Base-by-base conservation (phyloP, 1,140 invertebrate genomes). In the Sinonovacula constricta region DNA sequence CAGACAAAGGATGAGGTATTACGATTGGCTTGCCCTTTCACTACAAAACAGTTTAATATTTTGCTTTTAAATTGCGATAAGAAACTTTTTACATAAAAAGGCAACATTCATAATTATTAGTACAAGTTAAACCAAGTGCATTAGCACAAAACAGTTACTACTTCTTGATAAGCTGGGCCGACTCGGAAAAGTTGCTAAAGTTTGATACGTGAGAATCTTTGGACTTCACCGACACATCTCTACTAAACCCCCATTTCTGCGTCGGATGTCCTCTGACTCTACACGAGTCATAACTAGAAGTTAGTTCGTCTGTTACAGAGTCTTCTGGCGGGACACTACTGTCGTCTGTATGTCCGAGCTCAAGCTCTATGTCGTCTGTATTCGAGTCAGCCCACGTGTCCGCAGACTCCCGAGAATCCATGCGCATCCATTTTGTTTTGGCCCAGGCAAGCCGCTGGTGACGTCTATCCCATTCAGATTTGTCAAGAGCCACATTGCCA, bases 381-480 rank as follows among this genome's bases (percentile, higher is more conserved):
- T 53, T 49, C 2, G 34, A 49, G 34, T 2, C 3, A 1, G 57
- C 36, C 1, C 28, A n/a, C 26, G 31, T 36, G n/a, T 69, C 67
- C 14, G 34, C 54, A 2, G 67, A 34, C 34, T 49, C 63, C n/a
- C n/a, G n/a, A 2, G n/a, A 45, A 26, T 71, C 68, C 7, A 59
- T 24, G 45, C 54, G 36, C 68, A 71, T 71, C 68, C 68, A 71
- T 45, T 60, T 71, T 26, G 68, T 39, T 31, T 60, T 71, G 28
- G 68, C 33, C 68, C 68, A 71, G 4, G 68, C 68, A 59, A 3
- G 3, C 24, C 22, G 7, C 3, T 7, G 3, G 7, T 7, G 2
- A 10, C 24, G 7, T 5, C 2, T 59, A 30, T 3, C 2, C 24
- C 18, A 7, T 18, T 30, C 5, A 1, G 33, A 22, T 4, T 4